Evolutionary conservation across 2,888 invertebrate genomes (phyloP).

Genomic region (Sylvicola fuscatus): DNA sequence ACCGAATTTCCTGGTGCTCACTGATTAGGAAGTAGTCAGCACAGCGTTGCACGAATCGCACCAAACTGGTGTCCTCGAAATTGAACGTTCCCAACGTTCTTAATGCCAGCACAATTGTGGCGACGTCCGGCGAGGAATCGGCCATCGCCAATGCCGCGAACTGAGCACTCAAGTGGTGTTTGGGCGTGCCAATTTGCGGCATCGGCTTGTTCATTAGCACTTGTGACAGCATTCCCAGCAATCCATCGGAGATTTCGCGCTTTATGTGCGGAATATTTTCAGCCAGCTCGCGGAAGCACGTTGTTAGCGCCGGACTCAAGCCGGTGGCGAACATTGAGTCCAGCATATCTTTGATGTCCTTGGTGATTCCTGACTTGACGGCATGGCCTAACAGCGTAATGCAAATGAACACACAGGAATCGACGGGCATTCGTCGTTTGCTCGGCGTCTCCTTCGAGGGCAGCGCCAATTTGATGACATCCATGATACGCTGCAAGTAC

Average conservation of each 20-base stretch:
- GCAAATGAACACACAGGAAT: conserved; percentile 84
- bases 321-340: conserved; percentile 88
- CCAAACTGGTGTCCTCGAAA: conserved; percentile 78
- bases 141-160: conserved; percentile 19
- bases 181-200: conserved; percentile 54
- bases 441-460: conserved; percentile 58
- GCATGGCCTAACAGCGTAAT: conserved; percentile 81
- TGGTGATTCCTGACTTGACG: conserved; percentile 52
- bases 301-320: conserved; percentile 73
- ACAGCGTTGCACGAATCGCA: conserved; percentile 82
- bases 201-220: conserved; percentile 76
- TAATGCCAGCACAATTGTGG: conserved; percentile 75
- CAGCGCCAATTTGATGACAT: conserved; percentile 50
- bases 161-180: conserved; percentile 27
- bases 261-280: conserved; percentile 71
- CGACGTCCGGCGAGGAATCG: conserved; percentile 45
- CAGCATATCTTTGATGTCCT: conserved; percentile 63
- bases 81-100: conserved; percentile 78
- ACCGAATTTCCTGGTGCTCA: conserved; percentile 75
- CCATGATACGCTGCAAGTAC: conserved; percentile 70
- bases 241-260: conserved; percentile 77
- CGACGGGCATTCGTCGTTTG: conserved; percentile 52
- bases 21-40: conserved; percentile 80
- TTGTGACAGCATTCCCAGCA: conserved; percentile 77
- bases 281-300: conserved; percentile 77